A percentile compares a stretch with the other conserved stretches of the same genome.
Conservation (phyloP, 2,888 invertebrate genomes). For the Steinernema scapterisci region DNA sequence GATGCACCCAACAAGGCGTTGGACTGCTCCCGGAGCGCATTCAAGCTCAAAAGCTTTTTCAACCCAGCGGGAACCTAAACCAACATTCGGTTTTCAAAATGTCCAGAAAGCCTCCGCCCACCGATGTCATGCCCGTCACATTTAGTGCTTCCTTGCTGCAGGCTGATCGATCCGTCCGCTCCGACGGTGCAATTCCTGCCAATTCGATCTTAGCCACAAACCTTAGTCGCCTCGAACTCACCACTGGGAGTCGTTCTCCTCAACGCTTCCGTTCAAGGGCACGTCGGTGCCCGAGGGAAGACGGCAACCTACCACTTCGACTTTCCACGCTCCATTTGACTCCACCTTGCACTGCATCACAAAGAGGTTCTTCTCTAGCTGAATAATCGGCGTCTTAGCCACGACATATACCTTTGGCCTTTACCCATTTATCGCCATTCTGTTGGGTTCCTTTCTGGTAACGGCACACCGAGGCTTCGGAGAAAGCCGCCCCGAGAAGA, state of each 20-base stretch:
- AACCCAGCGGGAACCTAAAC: slow-evolving; percentile 42
- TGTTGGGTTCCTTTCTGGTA: slow-evolving; percentile 11
- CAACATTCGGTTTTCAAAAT: not conserved
- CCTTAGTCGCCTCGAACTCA: not conserved
- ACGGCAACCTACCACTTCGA: slow-evolving; percentile 51
- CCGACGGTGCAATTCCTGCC: slow-evolving; percentile 39
- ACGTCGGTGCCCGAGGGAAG: slow-evolving; percentile 41
- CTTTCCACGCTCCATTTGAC: slow-evolving; percentile 49
- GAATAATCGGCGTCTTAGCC: slow-evolving; percentile 24
- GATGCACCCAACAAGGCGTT: slow-evolving; percentile 43
- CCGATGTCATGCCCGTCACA: slow-evolving; percentile 50
- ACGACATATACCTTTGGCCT: too few species aligned
- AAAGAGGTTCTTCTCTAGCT: slow-evolving; percentile 47
- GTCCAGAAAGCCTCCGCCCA: too few species aligned
- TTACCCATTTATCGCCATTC: slow-evolving; percentile 23
- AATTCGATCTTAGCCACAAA: not conserved
- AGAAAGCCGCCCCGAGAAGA: not conserved
- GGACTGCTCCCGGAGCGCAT: slow-evolving; percentile 47
- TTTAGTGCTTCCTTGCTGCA: slow-evolving; percentile 50
- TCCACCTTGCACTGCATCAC: slow-evolving; percentile 49
- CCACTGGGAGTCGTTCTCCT: slow-evolving; percentile 42
- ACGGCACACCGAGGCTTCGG: slow-evolving; percentile 16
- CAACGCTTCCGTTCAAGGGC: slow-evolving; percentile 43
- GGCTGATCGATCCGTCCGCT: slow-evolving; percentile 43
- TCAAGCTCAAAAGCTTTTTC: slow-evolving; percentile 54